Conservation (phyloP, 1,140 invertebrate genomes). For the Bombus consobrinus region DNA sequence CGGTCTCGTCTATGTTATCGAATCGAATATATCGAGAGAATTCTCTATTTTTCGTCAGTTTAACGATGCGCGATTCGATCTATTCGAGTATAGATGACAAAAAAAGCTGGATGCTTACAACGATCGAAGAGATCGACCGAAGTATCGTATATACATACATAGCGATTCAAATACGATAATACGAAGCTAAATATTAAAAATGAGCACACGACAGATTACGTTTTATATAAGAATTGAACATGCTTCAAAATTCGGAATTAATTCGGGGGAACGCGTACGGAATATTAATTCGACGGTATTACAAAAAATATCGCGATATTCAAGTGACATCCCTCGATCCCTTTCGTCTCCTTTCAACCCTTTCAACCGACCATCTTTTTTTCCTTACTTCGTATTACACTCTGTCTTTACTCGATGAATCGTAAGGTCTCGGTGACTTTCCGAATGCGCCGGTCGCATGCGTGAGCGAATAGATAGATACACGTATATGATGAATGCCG, state of each 20-base stretch:
- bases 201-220: not conserved
- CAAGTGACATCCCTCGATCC: not conserved
- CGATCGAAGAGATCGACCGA: not conserved
- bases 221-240: not conserved
- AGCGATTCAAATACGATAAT: not conserved
- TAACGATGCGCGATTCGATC: not conserved
- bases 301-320: not conserved
- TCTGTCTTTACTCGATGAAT: constrained; percentile 42
- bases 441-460: constrained; percentile 34
- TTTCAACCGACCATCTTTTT: not conserved
- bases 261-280: not conserved
- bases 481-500: not conserved
- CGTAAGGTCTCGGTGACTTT: constrained; percentile 47
- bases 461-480: not conserved
- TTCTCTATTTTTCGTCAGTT: not conserved
- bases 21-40: not conserved
- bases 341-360: not conserved
- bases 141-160: not conserved
- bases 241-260: not conserved
- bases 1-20: not conserved
- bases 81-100: too few species aligned
- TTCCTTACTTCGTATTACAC: not conserved
- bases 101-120: too few species aligned
- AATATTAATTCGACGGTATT: not conserved
- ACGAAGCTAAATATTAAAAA: not conserved